Conservation (phyloP, 2,797 vertebrate species). For the Moxostoma hubbsi region DNA sequence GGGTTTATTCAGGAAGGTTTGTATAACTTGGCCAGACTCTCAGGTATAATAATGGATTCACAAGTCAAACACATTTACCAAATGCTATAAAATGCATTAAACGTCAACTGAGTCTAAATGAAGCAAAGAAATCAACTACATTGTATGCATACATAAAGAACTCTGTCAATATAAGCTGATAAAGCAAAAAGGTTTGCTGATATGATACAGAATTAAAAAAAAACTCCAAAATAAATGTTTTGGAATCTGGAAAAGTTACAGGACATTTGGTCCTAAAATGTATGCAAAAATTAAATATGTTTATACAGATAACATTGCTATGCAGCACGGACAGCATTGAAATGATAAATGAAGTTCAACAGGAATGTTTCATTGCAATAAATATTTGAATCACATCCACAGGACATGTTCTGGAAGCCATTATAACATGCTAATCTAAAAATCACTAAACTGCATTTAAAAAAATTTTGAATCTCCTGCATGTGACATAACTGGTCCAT, state of each 20-base stretch:
- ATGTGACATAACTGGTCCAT: not conserved
- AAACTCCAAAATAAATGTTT: no score
- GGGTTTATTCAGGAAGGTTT: not conserved
- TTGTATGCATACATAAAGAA: no score
- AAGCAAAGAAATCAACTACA: no score
- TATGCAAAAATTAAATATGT: no score
- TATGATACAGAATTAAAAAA: no score
- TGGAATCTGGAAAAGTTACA: no score
- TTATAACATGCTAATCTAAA: conserved; percentile 2
- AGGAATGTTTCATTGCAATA: not conserved
- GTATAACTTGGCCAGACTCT: not conserved
- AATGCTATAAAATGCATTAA: not conserved
- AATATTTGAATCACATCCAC: not conserved
- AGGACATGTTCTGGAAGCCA: not conserved
- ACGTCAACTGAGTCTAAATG: no score
- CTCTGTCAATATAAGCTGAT: no score
- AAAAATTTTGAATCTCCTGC: no score
- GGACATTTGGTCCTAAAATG: no score
- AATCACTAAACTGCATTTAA: not conserved
- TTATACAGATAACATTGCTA: not conserved
- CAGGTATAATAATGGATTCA: no score
- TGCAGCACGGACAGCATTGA: not conserved
- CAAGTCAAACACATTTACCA: not conserved
- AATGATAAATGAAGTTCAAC: not conserved
- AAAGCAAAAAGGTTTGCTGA: no score